These are phyloP conservation scores for Lysandra bellargus DNA, from an alignment of 2,888 invertebrate genomes.

Conservation along the genomic window DNA sequence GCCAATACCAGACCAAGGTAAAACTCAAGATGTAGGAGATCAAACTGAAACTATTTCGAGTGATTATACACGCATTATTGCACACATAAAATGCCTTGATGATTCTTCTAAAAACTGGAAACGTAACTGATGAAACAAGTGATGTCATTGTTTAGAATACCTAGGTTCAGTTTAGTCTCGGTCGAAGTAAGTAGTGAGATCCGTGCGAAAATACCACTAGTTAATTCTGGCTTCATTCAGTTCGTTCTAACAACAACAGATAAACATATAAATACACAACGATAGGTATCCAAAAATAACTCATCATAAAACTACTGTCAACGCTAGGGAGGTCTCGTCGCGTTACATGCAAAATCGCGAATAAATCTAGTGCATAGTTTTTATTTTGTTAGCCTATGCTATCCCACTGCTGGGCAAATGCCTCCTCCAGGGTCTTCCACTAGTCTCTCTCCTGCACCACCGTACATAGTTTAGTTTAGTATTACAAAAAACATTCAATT, in stretches of 20 bases:
- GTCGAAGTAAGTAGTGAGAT: background rate
- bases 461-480: no score
- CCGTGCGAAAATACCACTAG: background rate
- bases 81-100: conserved; percentile 34
- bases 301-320: background rate
- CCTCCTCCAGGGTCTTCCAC: no score
- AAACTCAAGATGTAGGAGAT: conserved; percentile 31
- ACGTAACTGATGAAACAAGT: background rate
- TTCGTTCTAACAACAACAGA: background rate
- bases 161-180: background rate
- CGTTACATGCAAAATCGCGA: background rate
- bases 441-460: no score
- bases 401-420: no score
- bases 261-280: background rate
- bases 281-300: background rate
- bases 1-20: conserved; percentile 39
- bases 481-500: background rate
- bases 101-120: conserved; percentile 44
- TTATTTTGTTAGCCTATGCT: no score
- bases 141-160: background rate
- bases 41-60: conserved; percentile 31
- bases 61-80: conserved; percentile 30
- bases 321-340: background rate
- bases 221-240: background rate
- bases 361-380: no score